Evolutionary conservation across 2,888 invertebrate genomes (phyloP), one percentile per base, ranked within the genome.

Genomic region (Anagyrus pseudococci): DNA sequence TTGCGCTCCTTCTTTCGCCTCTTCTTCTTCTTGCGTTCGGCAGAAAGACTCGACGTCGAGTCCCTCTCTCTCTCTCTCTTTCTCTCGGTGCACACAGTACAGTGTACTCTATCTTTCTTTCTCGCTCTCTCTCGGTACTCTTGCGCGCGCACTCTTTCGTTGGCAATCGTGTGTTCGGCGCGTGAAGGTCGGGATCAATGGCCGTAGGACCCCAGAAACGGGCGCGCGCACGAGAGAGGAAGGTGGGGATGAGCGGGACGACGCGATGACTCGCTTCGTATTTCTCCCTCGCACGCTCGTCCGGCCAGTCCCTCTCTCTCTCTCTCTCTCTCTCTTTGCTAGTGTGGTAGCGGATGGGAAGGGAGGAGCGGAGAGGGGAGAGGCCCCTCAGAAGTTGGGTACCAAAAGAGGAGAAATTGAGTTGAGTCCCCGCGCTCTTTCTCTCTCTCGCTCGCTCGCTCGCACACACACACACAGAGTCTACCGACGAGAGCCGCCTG

Each of bases 121-220:
- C 62, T 67, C 53, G 37, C 46, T 64, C 58, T 55, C 50, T 58
- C 52, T 70, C 68, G 68, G 64, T 50, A 26, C 58, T 62, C 62
- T n/a, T n/a, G n/a, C 67, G 64, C 66, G 66, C 67, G 69, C 62
- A 69, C 67, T 73, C 74, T 74, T 74, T 76, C 75, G 75, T 74
- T 74, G 13, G 75, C 77, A 74, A 76, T 77, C 77, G 77, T 76
- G 77, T 75, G 80, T 80, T 79, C 75, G 78, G 79, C 80, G 80
- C 79, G 79, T 78, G 80, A 80, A 80, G 80, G 80, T 80, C 80
- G 79, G 80, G 80, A 80, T 80, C 80, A 80, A 80, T 76, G 80
- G 78, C 80, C 80, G 78, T 77, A 78, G 79, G 77, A 76, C 79
- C 79, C 78, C 70, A 68, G 66, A 72, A 68, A 70, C 59, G 46